Evolutionary conservation across 37 sponge, comb jelly and placozoan genomes (phyloP).

Genomic region (Cliona cf. orientalis): DNA sequence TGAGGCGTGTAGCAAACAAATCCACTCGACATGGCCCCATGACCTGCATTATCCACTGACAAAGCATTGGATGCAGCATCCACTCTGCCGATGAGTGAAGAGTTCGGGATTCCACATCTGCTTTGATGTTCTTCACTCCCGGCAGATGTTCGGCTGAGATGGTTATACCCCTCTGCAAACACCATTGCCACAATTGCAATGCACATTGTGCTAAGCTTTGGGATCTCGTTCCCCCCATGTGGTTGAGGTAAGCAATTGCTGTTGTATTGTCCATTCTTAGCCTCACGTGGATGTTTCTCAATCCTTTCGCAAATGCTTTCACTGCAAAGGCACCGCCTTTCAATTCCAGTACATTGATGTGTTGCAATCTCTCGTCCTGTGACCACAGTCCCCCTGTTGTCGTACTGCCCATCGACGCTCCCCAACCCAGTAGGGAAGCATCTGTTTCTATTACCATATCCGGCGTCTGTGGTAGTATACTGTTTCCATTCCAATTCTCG

Average conservation of each 20-base stretch:
- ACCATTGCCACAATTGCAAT: conserved; percentile 51
- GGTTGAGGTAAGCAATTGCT: conserved; percentile 46
- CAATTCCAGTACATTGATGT: conserved; percentile 68
- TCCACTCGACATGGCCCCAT: conserved; percentile 36
- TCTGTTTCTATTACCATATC: conserved; percentile 38
- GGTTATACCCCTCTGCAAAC: conserved; percentile 41
- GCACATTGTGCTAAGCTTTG: conserved; percentile 1
- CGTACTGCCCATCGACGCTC: conserved; percentile 1
- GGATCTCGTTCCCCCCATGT: conserved; percentile 54
- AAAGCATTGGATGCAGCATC: conserved; percentile 16
- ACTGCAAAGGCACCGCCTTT: conserved; percentile 50
- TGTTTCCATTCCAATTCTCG: conserved; percentile 18
- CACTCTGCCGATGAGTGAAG: conserved; percentile 31
- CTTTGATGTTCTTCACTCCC: conserved; percentile 26
- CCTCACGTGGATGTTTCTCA: conserved; percentile 19
- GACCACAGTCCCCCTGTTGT: conserved; percentile 39
- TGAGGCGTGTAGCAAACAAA: conserved; percentile 57
- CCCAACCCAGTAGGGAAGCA: conserved; percentile 52
- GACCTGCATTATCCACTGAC: background rate
- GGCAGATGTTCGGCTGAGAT: conserved; percentile 54
- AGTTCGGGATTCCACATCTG: conserved; percentile 32
- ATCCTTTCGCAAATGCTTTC: conserved; percentile 25
- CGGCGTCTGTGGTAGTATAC: background rate
- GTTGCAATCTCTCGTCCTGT: conserved; percentile 31
- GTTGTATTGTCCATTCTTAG: conserved; percentile 55